Percentiles rank a stretch among this genome's conserved stretches.
These are phyloP conservation scores for Leuciscus waleckii DNA, from an alignment of 2,797 vertebrate genomes.

Conservation along the genomic window DNA sequence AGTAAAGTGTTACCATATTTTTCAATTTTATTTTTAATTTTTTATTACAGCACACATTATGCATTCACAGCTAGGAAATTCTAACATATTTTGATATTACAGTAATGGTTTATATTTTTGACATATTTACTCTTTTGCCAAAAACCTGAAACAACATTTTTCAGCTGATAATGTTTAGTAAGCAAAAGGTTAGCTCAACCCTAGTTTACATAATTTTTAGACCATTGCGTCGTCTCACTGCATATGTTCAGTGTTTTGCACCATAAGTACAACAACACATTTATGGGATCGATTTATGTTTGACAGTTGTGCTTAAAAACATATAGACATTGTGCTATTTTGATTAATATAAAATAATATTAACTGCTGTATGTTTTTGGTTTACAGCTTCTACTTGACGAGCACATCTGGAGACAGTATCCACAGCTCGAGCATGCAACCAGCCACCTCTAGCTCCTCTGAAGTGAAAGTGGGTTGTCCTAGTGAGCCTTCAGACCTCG, in stretches of 20 bases:
- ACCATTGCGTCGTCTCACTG: neutral
- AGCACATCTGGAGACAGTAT: slow-evolving; percentile 95
- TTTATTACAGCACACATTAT: neutral
- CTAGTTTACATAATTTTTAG: neutral
- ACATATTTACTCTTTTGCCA: neutral
- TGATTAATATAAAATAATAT: neutral
- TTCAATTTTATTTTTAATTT: neutral
- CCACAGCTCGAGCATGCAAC: slow-evolving; percentile 83
- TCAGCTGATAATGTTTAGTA: neutral
- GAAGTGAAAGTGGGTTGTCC: slow-evolving; percentile 77
- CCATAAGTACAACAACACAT: neutral
- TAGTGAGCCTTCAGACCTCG: slow-evolving; percentile 76
- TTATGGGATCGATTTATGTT: neutral
- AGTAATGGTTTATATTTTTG: neutral
- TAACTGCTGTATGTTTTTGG: neutral
- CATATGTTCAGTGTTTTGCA: neutral
- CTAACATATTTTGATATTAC: neutral
- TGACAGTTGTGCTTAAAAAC: neutral
- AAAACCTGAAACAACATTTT: neutral
- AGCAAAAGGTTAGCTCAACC: neutral
- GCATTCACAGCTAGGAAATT: neutral
- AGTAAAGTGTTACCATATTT: neutral
- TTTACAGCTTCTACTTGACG: slow-evolving; percentile 88
- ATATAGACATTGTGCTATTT: neutral
- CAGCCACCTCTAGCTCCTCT: slow-evolving; percentile 72